Evolutionary conservation across 2,888 invertebrate genomes (phyloP), one percentile per base, ranked within the genome.

Genomic region (Selenia dentaria): DNA sequence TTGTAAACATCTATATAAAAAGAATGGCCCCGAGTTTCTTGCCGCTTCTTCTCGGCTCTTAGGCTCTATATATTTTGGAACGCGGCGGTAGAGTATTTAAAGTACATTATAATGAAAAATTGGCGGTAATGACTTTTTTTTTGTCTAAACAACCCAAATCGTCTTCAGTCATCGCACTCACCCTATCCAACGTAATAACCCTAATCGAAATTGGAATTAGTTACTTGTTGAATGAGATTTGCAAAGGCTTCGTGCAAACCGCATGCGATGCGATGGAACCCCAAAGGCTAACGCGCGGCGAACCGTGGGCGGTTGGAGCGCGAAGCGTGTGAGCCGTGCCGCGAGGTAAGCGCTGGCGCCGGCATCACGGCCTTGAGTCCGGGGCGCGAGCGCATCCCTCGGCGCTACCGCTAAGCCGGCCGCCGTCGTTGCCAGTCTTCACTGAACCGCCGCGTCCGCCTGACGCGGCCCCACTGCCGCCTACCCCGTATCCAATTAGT

Each of bases 381-480:
- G 67, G 70, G 73, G 76, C 76, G 67, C 62, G 56, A 49, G 70
- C 69, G 72, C 72, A 70, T 72, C 70, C 74, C 74, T 70, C 67
- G 70, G 64, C 64, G 60, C 62, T 22, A 8, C 22, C n/a, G 18
- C 18, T 18, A 6, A 60, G 65, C 71, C 68, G 62, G 62, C 60
- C 60, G 32, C 11, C n/a, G 26, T 63, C 54, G 60, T 55, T 60
- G 62, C 59, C 83, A 88, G 89, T 89, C 87, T 77, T 79, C 83
- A 86, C 67, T 79, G 65, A 71, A 84, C 80, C 87, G 88, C 85
- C 86, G 89, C 88, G 86, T 79, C 80, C 81, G 81, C 74, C 79
- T 83, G 81, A 89, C 90, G 89, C 88, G 89, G 87, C 83, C 79
- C 51, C 59, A 60, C 75, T 79, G 78, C 69, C 70, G 66, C 62